phyloP scores from a whole-genome alignment of 2,888 invertebrate genomes.

The Polia nebulosa region DNA sequence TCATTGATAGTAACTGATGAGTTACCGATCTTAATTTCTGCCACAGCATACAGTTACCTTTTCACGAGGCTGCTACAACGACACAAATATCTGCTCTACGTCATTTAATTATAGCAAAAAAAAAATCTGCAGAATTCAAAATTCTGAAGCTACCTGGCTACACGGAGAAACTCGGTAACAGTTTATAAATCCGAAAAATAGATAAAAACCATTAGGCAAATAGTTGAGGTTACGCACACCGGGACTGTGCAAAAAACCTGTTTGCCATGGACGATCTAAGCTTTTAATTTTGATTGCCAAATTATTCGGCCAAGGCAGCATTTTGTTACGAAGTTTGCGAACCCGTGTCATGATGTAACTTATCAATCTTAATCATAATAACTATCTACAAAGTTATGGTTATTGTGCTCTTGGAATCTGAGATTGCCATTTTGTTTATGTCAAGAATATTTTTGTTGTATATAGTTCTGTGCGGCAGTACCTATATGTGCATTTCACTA shows the following conservation, averaged over 20 bases:
- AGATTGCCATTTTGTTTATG: background rate
- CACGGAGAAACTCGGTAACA: background rate
- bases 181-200: background rate
- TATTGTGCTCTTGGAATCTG: background rate
- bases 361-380: conserved; percentile 18
- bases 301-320: conserved; percentile 57
- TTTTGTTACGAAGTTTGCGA: conserved; percentile 23
- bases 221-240: conserved; percentile 22
- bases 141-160: background rate
- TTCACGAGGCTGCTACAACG: background rate
- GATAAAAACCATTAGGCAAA: background rate
- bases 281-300: conserved; percentile 53
- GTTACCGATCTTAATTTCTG: too few species aligned
- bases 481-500: background rate
- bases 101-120: background rate
- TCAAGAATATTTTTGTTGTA: background rate
- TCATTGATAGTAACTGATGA: too few species aligned
- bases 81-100: background rate
- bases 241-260: conserved; percentile 43
- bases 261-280: conserved; percentile 44
- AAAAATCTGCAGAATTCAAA: background rate
- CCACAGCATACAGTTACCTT: background rate
- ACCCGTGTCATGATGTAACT: conserved; percentile 26
- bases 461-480: too few species aligned
- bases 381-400: background rate